Conservation (phyloP, 2,113 vertebrate genomes). For the Coreoperca whiteheadi region DNA sequence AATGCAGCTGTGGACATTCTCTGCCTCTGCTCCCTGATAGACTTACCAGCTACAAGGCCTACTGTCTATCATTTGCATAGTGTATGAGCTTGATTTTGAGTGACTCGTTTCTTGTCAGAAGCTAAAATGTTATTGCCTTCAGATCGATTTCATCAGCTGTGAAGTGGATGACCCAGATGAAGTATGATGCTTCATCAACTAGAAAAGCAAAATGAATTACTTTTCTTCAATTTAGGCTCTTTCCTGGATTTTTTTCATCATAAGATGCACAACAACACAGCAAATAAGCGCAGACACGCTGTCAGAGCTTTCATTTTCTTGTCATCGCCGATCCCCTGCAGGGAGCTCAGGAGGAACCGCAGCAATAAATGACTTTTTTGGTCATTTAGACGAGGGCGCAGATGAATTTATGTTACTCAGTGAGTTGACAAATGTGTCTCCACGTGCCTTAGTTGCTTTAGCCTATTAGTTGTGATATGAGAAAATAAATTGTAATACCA, state of each 20-base stretch:
- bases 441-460: slow-evolving; percentile 44
- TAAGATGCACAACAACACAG: slow-evolving; percentile 64
- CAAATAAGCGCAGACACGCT: slow-evolving; percentile 71
- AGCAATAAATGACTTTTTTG: slow-evolving; percentile 74
- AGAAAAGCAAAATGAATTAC: slow-evolving; percentile 72
- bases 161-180: slow-evolving; percentile 72
- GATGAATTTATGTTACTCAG: slow-evolving; percentile 53
- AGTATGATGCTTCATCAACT: slow-evolving; percentile 70
- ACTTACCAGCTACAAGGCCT: neutral
- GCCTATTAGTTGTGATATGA: slow-evolving; percentile 55
- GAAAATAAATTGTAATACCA: slow-evolving; percentile 44
- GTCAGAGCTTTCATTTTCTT: slow-evolving; percentile 77
- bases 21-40: neutral
- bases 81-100: slow-evolving; percentile 42
- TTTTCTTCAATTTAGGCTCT: slow-evolving; percentile 71
- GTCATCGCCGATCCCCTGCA: slow-evolving; percentile 71
- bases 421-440: slow-evolving; percentile 58
- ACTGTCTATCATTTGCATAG: slow-evolving; percentile 41
- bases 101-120: slow-evolving; percentile 57
- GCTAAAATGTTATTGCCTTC: slow-evolving; percentile 52
- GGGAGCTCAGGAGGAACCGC: slow-evolving; percentile 59
- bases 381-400: slow-evolving; percentile 62
- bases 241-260: slow-evolving; percentile 58
- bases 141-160: slow-evolving; percentile 54
- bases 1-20: slow-evolving; percentile 4